Percentiles rank a stretch among this genome's conserved stretches.
Evolutionary conservation across 2,888 invertebrate genomes (phyloP).

Genomic region (Sturmia bella): DNA sequence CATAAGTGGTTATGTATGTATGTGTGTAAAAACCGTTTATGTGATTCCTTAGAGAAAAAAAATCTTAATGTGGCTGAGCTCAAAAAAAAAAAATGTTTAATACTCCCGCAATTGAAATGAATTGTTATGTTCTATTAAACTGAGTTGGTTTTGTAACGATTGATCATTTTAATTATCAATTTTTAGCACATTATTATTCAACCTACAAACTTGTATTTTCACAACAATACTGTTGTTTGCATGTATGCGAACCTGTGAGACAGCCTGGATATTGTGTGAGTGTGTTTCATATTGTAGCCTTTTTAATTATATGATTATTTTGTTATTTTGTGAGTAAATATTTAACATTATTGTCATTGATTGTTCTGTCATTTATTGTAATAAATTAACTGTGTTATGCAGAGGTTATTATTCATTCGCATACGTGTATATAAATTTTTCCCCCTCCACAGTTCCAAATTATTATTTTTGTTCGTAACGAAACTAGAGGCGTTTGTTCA

Average conservation of each 20-base stretch:
- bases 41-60: conserved; percentile 48
- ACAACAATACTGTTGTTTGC: no score
- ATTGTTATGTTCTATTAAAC: conserved; percentile 13
- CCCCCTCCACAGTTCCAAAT: background rate
- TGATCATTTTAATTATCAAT: conserved; percentile 48
- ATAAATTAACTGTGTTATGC: conserved; percentile 36
- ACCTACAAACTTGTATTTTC: no score
- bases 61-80: conserved; percentile 41
- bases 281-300: background rate
- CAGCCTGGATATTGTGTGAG: background rate
- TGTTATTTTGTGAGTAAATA: background rate
- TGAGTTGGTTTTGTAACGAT: conserved; percentile 27
- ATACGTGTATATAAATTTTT: no score
- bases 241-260: no score
- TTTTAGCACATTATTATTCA: conserved; percentile 37
- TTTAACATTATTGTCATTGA: background rate
- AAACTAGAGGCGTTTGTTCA: no score
- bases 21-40: conserved; percentile 19
- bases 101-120: conserved; percentile 14
- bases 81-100: background rate
- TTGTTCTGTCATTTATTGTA: conserved; percentile 11
- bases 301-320: background rate
- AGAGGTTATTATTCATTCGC: conserved; percentile 21
- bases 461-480: conserved; percentile 9
- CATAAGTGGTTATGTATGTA: background rate